Evolutionary conservation across 2,797 vertebrate species (phyloP).

Genomic region (Agapornis canus): DNA sequence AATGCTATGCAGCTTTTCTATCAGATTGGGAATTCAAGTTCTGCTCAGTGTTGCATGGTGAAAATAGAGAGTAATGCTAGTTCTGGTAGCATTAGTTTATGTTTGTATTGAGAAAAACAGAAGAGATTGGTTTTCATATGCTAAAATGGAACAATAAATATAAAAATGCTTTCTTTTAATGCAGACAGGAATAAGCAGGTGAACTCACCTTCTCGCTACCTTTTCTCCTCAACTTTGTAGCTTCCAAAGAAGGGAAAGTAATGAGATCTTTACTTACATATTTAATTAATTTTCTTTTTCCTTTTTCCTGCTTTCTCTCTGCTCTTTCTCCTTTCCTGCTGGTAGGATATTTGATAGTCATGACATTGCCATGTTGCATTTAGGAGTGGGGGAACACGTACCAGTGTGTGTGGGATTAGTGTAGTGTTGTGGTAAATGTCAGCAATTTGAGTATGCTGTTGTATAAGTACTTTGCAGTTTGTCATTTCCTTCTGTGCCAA

Average conservation of each 20-base stretch:
- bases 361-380: background rate
- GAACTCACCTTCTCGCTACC: background rate
- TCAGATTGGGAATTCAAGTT: background rate
- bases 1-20: background rate
- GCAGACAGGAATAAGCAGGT: background rate
- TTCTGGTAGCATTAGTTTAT: background rate
- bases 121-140: background rate
- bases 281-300: background rate
- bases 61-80: background rate
- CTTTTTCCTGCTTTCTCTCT: background rate
- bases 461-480: background rate
- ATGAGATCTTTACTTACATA: background rate
- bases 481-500: background rate
- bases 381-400: background rate
- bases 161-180: background rate
- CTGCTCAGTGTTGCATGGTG: background rate
- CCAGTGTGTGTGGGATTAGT: background rate
- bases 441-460: background rate
- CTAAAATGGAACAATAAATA: background rate
- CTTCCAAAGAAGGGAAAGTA: background rate
- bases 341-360: background rate
- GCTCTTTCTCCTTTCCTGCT: background rate
- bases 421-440: background rate
- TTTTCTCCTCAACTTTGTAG: background rate
- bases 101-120: background rate